Percentiles rank a stretch among this genome's conserved stretches.
Evolutionary conservation across 2,797 vertebrate species (phyloP).

Genomic region (Muraenolepis orangiensis): DNA sequence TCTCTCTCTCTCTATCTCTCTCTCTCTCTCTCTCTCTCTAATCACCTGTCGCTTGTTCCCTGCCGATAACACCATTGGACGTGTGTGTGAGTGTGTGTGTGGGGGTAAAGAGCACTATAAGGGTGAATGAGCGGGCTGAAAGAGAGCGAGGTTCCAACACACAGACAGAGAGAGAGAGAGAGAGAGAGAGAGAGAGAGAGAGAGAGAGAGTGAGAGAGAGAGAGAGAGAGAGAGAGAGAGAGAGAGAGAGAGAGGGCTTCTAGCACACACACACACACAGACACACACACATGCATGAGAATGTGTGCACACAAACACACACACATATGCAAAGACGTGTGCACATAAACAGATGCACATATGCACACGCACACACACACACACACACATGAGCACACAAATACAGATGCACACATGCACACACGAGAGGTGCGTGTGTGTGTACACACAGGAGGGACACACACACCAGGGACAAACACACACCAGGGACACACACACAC

Average conservation of each 20-base stretch:
- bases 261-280: constrained; percentile 24
- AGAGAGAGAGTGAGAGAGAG: constrained; percentile 10
- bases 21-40: constrained; percentile 64
- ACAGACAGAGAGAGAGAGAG: not conserved
- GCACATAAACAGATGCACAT: not conserved
- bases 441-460: no score
- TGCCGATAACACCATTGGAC: constrained; percentile 19
- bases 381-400: not conserved
- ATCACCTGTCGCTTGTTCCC: constrained; percentile 58
- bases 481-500: no score
- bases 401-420: no score
- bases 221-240: constrained; percentile 28
- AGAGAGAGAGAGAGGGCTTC: constrained; percentile 30
- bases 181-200: constrained; percentile 8
- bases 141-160: constrained; percentile 1
- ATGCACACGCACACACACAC: constrained; percentile 1
- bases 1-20: no score
- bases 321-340: not conserved
- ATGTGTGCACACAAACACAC: not conserved
- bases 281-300: not conserved
- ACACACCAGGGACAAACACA: no score
- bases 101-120: constrained; percentile 9
- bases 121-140: not conserved
- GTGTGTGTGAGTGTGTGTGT: constrained; percentile 10
- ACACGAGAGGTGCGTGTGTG: no score